Evolutionary conservation across 2,888 invertebrate species (phyloP), one percentile per base, ranked within the genome.

Genomic region (Allygus modestus): DNA sequence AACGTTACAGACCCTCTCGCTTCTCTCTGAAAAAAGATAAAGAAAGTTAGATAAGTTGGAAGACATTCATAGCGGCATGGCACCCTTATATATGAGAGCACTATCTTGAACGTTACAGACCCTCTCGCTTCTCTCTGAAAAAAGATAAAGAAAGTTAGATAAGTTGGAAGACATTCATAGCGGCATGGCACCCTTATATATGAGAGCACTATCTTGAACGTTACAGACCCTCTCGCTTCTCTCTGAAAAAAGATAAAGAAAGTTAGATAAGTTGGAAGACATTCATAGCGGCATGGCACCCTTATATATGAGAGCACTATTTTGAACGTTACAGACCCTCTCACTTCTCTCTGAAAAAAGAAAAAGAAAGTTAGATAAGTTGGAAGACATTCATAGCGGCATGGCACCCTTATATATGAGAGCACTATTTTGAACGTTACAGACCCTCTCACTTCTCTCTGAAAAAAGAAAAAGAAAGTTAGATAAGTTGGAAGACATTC

Each of bases 351-450:
- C 97, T 97, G 94, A 84, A 93, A 94, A 89, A 89, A 20, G n/a
- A 65, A 31, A n/a, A 31, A 28, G 2, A 65, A 2, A 58, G 5
- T 58, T 15, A 15, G 46, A 46, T 15, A 46, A 46, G 1, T 15
- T 2, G 1, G 17, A 15, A 46, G 46, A 46, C 9, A 17, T 15
- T 98, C 98, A 92, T 98, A 98, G 89, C 98, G 98, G 89, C 98
- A 97, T 88, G 98, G 98, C 89, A 98, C 98, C 91, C 97, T 98
- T 91, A 98, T 95, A 92, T 98, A 98, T 88, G 98, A 99, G 89
- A 99, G 99, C 90, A 99, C 98, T 91, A 99, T 98, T 94, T 99
- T 99, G 94, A 99, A 97, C 88, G 98, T 98, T 90, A 99, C 97
- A 89, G 98, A 98, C 90, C 99, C 99, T 90, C 98, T 94, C 90